These are phyloP conservation scores for Corythucha ciliata DNA, from an alignment of 2,888 invertebrate genomes.

Conservation along the genomic window DNA sequence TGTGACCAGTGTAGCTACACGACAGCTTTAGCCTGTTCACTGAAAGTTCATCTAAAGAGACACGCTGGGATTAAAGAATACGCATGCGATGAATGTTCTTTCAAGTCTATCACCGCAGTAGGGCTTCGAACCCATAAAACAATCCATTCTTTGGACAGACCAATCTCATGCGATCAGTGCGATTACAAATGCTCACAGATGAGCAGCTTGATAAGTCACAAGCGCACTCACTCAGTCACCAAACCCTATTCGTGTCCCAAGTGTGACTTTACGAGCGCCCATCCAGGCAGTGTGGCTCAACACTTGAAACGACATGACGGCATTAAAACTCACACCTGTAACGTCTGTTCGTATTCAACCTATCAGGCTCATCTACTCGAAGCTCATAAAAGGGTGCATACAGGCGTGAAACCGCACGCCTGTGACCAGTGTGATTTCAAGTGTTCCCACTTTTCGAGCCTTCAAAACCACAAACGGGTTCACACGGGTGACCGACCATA, in stretches of 20 bases:
- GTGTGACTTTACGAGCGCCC: slow-evolving; percentile 4
- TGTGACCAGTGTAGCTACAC: too few species aligned
- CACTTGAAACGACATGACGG: slow-evolving; percentile 10
- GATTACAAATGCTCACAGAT: too few species aligned
- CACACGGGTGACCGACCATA: slow-evolving; percentile 19
- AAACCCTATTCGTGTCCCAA: slow-evolving; percentile 8
- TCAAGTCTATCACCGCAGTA: too few species aligned
- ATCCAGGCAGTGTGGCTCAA: slow-evolving; percentile 2
- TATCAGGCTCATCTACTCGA: slow-evolving; percentile 4
- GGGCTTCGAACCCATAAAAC: too few species aligned
- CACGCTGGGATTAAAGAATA: too few species aligned
- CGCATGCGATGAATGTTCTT: too few species aligned
- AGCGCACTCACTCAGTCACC: slow-evolving; percentile 8
- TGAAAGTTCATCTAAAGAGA: too few species aligned
- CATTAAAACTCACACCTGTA: slow-evolving; percentile 9
- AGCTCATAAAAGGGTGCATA: slow-evolving; percentile 10
- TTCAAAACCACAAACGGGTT: slow-evolving; percentile 14
- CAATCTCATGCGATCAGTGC: too few species aligned
- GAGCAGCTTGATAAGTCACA: slow-evolving; percentile 11
- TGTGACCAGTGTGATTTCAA: slow-evolving; percentile 8
- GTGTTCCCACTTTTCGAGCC: slow-evolving; percentile 6
- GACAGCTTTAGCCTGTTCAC: too few species aligned
- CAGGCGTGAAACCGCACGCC: slow-evolving; percentile 10
- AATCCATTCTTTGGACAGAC: too few species aligned
- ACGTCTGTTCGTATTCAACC: slow-evolving; percentile 3